phyloP scores from a whole-genome alignment of 1,140 invertebrate genomes.

The Zaprionus camerounensis region DNA sequence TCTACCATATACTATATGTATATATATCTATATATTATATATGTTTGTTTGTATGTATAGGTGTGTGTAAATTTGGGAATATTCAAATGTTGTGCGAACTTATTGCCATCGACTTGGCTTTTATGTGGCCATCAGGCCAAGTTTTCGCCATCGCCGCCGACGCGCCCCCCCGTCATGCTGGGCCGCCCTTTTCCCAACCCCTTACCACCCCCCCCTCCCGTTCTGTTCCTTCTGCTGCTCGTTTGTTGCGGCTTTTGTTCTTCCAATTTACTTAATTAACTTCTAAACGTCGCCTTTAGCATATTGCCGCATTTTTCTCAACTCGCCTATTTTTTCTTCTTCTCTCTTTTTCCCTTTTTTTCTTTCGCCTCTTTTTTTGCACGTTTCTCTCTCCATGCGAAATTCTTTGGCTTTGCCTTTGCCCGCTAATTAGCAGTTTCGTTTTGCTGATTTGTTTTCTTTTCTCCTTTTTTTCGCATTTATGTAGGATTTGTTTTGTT shows the following conservation, averaged over 20 bases:
- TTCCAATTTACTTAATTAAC: constrained; percentile 78
- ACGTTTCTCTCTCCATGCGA: constrained; percentile 43
- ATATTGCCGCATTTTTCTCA: constrained; percentile 49
- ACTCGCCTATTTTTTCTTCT: constrained; percentile 36
- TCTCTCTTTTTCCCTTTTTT: constrained; percentile 29
- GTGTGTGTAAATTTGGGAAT: constrained; percentile 25
- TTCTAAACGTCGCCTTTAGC: constrained; percentile 78
- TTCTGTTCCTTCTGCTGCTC: not conserved
- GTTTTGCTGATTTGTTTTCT: constrained; percentile 42
- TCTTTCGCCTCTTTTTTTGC: constrained; percentile 6
- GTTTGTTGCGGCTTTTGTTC: constrained; percentile 55
- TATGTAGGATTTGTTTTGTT: not conserved
- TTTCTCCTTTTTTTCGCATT: constrained; percentile 13
- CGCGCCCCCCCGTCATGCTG: constrained; percentile 21
- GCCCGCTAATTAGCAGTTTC: constrained; percentile 68
- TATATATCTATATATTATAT: not conserved
- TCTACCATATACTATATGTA: not conserved
- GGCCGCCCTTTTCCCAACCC: not conserved
- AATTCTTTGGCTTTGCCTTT: constrained; percentile 47
- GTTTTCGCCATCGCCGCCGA: not conserved
- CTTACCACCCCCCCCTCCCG: too few relatives aligned
- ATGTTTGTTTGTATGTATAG: not conserved
- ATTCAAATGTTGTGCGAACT: constrained; percentile 57
- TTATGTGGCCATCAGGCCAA: constrained; percentile 22
- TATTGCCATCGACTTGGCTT: constrained; percentile 38